Conservation (phyloP, 1,140 invertebrate genomes). For the Anadara kagoshimensis region DNA sequence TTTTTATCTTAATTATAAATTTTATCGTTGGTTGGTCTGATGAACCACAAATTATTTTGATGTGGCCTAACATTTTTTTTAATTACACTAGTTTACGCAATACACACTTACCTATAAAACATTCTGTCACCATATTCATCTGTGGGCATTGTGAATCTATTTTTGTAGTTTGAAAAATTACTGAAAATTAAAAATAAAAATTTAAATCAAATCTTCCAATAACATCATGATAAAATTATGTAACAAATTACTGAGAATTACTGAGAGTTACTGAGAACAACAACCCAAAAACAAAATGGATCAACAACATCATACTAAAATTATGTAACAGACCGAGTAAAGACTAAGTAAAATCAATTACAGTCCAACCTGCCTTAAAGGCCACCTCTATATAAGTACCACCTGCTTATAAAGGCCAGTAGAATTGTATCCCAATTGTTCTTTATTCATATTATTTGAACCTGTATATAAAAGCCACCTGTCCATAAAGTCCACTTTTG, state of each 20-base stretch:
- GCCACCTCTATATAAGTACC: too few species aligned
- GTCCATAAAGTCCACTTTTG: too few species aligned
- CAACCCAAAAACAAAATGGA: neutral
- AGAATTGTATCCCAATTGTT: too few species aligned
- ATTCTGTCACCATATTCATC: slow-evolving; percentile 82
- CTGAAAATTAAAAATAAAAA: slow-evolving; percentile 75
- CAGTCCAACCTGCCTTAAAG: too few species aligned
- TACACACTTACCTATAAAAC: slow-evolving; percentile 85
- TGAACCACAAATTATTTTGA: too few species aligned
- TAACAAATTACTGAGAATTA: neutral
- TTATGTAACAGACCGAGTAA: neutral
- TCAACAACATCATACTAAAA: too few species aligned
- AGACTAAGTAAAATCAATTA: neutral
- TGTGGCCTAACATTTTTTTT: too few species aligned
- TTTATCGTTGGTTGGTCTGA: too few species aligned
- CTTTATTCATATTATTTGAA: too few species aligned
- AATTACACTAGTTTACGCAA: neutral
- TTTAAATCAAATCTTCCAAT: neutral
- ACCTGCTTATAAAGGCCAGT: too few species aligned
- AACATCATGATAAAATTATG: neutral
- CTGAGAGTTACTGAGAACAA: neutral
- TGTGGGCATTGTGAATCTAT: slow-evolving; percentile 90
- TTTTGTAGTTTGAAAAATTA: slow-evolving; percentile 90
- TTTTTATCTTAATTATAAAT: too few species aligned
- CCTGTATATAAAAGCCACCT: too few species aligned